phyloP scores from a whole-genome alignment of 2,888 invertebrate genomes.

The Yponomeuta cagnagella region DNA sequence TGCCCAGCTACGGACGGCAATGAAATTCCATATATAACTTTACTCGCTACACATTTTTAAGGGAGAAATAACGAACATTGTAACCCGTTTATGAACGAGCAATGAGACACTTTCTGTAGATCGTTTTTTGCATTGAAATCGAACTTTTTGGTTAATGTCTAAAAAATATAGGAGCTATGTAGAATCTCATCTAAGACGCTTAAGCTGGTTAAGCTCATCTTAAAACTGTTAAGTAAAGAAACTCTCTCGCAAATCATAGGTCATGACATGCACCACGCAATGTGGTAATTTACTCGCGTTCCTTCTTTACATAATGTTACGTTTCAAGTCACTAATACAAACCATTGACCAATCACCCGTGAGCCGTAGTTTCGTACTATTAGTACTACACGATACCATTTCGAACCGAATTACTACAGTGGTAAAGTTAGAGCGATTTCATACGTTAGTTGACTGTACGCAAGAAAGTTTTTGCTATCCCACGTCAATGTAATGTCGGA shows the following conservation, averaged over 20 bases:
- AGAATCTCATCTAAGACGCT: background rate
- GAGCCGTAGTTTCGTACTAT: background rate
- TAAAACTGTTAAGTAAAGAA: background rate
- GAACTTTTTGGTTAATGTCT: no score
- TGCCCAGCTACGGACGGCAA: no score
- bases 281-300: background rate
- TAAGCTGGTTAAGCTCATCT: background rate
- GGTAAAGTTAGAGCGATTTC: background rate
- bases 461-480: background rate
- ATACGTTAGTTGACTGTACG: background rate
- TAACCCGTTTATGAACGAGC: no score
- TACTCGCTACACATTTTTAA: no score
- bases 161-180: background rate
- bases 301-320: background rate
- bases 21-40: no score
- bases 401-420: background rate
- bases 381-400: background rate
- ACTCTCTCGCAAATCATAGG: background rate
- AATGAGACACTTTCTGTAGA: no score
- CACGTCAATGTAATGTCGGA: background rate
- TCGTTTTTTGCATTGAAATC: no score
- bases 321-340: background rate
- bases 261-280: slow-evolving; percentile 4
- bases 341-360: background rate
- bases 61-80: no score